A percentile compares a stretch with the other conserved stretches of the same genome.
Conservation (phyloP, 2,797 vertebrate species). For the Thripadectes ignobilis region DNA sequence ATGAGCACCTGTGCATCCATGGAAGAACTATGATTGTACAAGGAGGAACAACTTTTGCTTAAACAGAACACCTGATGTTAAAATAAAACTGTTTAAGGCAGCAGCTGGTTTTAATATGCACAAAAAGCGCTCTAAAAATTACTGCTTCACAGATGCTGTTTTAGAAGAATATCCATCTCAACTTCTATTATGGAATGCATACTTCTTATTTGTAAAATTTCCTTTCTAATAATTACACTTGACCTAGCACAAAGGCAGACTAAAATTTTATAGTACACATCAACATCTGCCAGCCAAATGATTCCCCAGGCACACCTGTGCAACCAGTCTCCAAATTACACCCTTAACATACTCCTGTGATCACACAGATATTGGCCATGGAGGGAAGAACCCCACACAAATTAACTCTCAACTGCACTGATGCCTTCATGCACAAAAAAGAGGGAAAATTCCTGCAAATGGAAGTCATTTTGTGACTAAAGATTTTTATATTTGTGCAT, state of each 20-base stretch:
- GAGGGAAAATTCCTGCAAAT: background rate
- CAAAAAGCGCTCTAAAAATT: background rate
- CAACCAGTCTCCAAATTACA: slow-evolving; percentile 53
- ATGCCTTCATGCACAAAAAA: background rate
- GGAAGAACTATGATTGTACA: background rate
- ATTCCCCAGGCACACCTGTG: slow-evolving; percentile 37
- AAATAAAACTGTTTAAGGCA: background rate
- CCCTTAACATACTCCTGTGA: background rate
- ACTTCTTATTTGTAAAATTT: background rate
- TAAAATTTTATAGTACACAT: background rate
- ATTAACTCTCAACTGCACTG: background rate
- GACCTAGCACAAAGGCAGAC: background rate
- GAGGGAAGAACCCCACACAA: background rate
- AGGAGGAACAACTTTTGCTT: background rate
- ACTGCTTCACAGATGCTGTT: background rate
- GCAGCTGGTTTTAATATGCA: background rate
- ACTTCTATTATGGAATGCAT: background rate
- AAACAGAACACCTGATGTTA: background rate
- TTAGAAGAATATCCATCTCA: background rate
- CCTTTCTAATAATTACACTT: background rate
- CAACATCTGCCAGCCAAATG: slow-evolving; percentile 44
- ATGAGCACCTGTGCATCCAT: background rate
- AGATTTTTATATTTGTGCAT: background rate
- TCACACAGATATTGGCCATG: background rate
- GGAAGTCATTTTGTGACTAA: background rate